Percentiles rank a stretch among this genome's conserved stretches.
These are phyloP conservation scores for Callithrix jacchus DNA, from an alignment of 2,113 vertebrate species.

Conservation along the genomic window DNA sequence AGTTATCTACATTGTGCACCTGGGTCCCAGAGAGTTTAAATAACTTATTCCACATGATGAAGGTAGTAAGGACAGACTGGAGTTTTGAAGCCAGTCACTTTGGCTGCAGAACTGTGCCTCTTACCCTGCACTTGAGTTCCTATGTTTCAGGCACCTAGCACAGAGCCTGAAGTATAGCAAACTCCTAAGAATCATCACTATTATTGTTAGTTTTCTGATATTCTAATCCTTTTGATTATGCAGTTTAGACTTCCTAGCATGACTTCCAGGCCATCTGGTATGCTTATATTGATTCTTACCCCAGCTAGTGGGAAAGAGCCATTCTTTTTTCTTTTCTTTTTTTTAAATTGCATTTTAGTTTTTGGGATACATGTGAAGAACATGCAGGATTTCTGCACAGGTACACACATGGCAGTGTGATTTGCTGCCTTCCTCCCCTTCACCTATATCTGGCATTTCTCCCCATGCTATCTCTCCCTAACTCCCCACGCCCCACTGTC, in stretches of 20 bases:
- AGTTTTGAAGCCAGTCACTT: background rate
- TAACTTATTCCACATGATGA: background rate
- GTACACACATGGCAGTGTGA: too few relatives aligned
- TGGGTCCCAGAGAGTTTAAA: background rate
- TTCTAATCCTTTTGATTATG: background rate
- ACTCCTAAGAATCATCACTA: background rate
- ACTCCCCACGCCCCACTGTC: too few relatives aligned
- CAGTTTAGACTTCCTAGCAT: background rate
- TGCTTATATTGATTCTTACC: background rate
- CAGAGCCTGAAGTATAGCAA: background rate
- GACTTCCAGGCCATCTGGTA: background rate
- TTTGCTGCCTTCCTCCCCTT: too few relatives aligned
- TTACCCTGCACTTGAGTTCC: background rate
- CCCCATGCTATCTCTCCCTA: too few relatives aligned
- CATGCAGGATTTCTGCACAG: too few relatives aligned
- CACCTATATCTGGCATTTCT: too few relatives aligned
- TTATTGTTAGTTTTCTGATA: background rate
- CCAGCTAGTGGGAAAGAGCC: background rate
- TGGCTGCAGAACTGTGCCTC: background rate
- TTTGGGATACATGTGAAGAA: too few relatives aligned
- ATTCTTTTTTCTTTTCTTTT: background rate
- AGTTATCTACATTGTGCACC: background rate
- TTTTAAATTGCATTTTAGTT: too few relatives aligned
- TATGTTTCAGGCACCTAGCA: background rate
- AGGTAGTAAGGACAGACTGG: background rate